Evolutionary conservation across 2,113 vertebrate genomes (phyloP).

Genomic region (Rhinopithecus roxellana): DNA sequence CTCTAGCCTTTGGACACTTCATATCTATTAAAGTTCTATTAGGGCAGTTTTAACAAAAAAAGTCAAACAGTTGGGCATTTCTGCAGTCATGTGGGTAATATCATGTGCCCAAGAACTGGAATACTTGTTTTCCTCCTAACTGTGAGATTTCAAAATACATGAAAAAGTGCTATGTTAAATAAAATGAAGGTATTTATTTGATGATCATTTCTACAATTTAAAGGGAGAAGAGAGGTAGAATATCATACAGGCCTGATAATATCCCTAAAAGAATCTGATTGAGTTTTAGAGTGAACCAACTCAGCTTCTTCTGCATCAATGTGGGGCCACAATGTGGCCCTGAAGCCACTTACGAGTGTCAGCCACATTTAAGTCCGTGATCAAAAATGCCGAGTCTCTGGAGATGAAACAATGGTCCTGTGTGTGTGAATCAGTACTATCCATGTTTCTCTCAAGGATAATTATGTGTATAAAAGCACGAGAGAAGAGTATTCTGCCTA

Average conservation of each 20-base stretch:
- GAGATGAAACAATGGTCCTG: conserved; percentile 49
- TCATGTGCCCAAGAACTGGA: neutral
- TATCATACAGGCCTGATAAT: neutral
- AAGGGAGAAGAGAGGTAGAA: neutral
- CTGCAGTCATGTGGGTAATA: neutral
- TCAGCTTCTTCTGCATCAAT: neutral
- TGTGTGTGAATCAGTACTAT: conserved; percentile 6
- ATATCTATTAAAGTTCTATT: neutral
- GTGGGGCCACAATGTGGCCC: neutral
- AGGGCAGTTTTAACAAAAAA: conserved; percentile 4
- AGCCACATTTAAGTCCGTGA: conserved; percentile 49
- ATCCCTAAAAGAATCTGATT: neutral
- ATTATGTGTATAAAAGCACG: conserved; percentile 38
- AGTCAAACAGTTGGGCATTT: conserved; percentile 27
- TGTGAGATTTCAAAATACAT: conserved; percentile 35
- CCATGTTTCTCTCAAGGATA: conserved; percentile 37
- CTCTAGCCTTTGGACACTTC: neutral
- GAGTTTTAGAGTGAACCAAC: conserved; percentile 17
- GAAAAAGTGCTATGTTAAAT: neutral
- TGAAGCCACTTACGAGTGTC: conserved; percentile 38
- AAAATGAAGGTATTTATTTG: neutral
- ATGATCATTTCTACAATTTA: conserved; percentile 25
- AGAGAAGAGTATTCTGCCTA: conserved; percentile 12
- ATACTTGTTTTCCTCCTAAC: conserved; percentile 39
- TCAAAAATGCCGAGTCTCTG: conserved; percentile 51